Evolutionary conservation across 2,113 vertebrate species (phyloP).

Genomic region (Neopipo cinnamomea): DNA sequence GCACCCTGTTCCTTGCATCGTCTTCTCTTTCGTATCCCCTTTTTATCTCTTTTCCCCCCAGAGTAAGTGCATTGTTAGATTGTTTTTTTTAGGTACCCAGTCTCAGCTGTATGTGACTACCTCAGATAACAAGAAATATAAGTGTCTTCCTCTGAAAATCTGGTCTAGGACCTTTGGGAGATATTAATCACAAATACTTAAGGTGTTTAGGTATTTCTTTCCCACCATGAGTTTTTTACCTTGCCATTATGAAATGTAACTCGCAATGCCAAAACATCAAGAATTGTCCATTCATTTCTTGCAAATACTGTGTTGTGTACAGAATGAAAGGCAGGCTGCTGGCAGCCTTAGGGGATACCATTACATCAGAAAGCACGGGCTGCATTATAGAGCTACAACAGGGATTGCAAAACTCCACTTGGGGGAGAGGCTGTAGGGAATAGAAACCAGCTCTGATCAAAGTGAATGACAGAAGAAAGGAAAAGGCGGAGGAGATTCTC

Average conservation of each 20-base stretch:
- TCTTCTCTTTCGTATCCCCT: not conserved
- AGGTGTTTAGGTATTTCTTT: not conserved
- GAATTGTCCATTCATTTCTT: not conserved
- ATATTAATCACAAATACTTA: not conserved
- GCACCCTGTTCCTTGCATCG: not conserved
- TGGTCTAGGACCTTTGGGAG: not conserved
- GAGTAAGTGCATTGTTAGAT: rapidly evolving
- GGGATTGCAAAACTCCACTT: not conserved
- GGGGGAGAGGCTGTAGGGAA: not conserved
- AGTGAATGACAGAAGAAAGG: not conserved
- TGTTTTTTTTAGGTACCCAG: not conserved
- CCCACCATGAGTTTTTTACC: not conserved
- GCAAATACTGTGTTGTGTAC: not conserved
- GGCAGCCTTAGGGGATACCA: not conserved
- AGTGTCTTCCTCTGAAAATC: not conserved
- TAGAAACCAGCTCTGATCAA: not conserved
- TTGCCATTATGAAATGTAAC: not conserved
- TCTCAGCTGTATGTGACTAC: not conserved
- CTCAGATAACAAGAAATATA: not conserved
- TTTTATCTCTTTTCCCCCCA: not conserved
- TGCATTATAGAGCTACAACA: not conserved
- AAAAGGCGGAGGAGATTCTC: not conserved
- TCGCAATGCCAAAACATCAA: not conserved
- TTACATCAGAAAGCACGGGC: not conserved
- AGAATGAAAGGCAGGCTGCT: not conserved